A percentile compares a stretch with the other conserved stretches of the same genome.
Conservation (phyloP, 2,797 vertebrate genomes). For the Poecilia velifera region DNA sequence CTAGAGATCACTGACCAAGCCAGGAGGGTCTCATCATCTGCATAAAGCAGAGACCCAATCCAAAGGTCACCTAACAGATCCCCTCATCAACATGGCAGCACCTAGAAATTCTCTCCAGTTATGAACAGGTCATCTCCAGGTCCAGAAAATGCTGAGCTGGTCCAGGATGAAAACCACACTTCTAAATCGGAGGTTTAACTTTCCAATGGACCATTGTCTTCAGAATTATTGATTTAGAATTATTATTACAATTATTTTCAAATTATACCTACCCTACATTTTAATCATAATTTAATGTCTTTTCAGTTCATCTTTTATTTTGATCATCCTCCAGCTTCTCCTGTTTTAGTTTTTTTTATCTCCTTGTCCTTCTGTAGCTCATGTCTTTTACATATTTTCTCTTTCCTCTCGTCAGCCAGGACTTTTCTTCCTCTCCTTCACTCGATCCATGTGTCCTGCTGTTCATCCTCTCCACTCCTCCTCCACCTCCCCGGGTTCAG, state of each 20-base stretch:
- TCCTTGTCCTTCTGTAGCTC: background rate
- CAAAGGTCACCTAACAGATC: background rate
- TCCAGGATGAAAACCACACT: too few species aligned
- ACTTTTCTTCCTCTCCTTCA: slow-evolving; percentile 51
- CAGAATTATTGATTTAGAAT: background rate
- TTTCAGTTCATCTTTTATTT: slow-evolving; percentile 4
- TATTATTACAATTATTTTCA: background rate
- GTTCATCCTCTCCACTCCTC: slow-evolving; percentile 58
- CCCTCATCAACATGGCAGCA: background rate
- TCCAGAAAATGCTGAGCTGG: background rate
- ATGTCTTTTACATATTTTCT: background rate
- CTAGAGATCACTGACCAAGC: background rate
- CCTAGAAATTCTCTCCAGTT: background rate
- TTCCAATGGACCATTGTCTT: background rate
- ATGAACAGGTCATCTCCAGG: background rate
- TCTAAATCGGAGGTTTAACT: too few species aligned
- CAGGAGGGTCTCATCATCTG: background rate
- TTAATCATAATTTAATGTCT: background rate
- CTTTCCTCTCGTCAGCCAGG: background rate
- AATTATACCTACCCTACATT: background rate
- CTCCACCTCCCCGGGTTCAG: slow-evolving; percentile 83
- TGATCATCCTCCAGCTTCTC: slow-evolving; percentile 41
- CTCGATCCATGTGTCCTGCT: background rate
- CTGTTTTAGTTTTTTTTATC: background rate
- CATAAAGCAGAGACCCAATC: background rate